Percentiles rank a stretch among this genome's conserved stretches.
These are phyloP conservation scores for Mus spretus DNA, from an alignment of 2,797 vertebrate genomes.

Conservation along the genomic window DNA sequence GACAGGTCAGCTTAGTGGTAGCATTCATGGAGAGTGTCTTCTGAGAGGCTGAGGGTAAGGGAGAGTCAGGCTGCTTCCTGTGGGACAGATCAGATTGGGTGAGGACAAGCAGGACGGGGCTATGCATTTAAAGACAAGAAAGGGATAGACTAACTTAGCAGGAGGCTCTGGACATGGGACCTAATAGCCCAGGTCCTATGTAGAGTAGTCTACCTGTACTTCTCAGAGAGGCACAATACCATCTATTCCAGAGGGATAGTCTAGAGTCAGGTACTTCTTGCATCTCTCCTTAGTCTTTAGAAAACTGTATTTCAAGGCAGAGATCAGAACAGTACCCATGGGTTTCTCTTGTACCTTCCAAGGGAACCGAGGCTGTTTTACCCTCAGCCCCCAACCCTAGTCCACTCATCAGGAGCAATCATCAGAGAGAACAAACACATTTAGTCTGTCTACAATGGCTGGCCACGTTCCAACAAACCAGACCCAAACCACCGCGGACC, in stretches of 20 bases:
- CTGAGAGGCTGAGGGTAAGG: not conserved
- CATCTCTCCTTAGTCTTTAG: not conserved
- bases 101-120: no score
- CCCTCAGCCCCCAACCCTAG: not conserved
- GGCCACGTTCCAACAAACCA: not conserved
- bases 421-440: not conserved
- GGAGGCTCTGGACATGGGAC: not conserved
- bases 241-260: not conserved
- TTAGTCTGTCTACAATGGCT: not conserved
- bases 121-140: not conserved
- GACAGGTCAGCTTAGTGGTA: not conserved
- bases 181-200: not conserved
- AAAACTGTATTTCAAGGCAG: slow-evolving; percentile 24
- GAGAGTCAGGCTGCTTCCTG: not conserved
- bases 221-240: not conserved
- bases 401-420: not conserved
- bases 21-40: not conserved
- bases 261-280: not conserved
- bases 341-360: not conserved
- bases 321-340: not conserved
- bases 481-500: not conserved
- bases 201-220: not conserved
- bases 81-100: not conserved
- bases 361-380: not conserved
- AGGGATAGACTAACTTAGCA: no score